Evolutionary conservation across 2,888 invertebrate genomes (phyloP), one percentile per base, ranked within the genome.

Genomic region (Drosophila percnosoma): DNA sequence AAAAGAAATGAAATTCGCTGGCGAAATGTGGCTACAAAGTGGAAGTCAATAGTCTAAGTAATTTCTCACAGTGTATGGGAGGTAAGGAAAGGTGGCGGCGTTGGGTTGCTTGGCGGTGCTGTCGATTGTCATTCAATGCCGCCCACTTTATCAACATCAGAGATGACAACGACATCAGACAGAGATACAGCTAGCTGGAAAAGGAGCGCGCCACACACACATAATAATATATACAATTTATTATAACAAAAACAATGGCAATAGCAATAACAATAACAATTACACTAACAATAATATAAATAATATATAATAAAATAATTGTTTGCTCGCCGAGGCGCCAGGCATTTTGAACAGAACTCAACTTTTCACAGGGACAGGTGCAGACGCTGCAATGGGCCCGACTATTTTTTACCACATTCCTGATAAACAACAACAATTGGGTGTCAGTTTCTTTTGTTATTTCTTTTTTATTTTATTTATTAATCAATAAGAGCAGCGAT

Each of bases 401-500:
- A 31, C 68, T 65, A 2, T 24, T 59, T 29, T 64, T 61, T 29
- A 5, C 24, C 51, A 54, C 48, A 54, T 58, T 57, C 67, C 58
- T 68, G 68, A 75, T 78, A 79, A 57, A 71, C 66, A 40, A 55
- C 38, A 57, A 57, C 31, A 68, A 68, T 68, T 65, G 53, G 52
- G 55, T 73, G 59, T 69, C 61, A 77, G 79, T 82, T 87, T 81
- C 61, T 71, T 48, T 58, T 67, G 18, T 57, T 67, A 65, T 53
- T 72, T 65, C 52, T 54, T 65, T 33, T 66, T 45, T 38, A 34
- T 71, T 40, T 64, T 69, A 68, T 69, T 69, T 83, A 75, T 81
- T 85, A 88, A 86, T 88, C 84, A 85, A 86, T 86, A 81, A 68
- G 86, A 87, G 74, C 82, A 84, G 71, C 49, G 84, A 85, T 85